phyloP scores from a whole-genome alignment of 2,888 invertebrate species.

The Panopea generosa region DNA sequence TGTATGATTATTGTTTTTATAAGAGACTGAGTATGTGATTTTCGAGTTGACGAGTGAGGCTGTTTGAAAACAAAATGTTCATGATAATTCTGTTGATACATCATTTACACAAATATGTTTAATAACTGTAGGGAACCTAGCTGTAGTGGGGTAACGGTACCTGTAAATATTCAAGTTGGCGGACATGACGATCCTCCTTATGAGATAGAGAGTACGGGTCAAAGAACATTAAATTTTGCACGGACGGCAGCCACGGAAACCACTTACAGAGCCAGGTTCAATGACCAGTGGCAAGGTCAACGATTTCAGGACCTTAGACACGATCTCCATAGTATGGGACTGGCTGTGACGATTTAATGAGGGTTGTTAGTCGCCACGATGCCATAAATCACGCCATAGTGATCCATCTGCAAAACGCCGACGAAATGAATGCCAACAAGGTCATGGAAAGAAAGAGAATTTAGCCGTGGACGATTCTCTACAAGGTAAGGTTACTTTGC shows the following conservation, averaged over 20 bases:
- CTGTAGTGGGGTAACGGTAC: too few relatives aligned
- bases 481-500: too few relatives aligned
- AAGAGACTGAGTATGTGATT: too few relatives aligned
- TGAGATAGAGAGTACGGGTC: constrained; percentile 7
- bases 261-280: constrained; percentile 14
- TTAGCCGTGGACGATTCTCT: constrained; percentile 10
- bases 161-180: too few relatives aligned
- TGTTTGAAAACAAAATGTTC: too few relatives aligned
- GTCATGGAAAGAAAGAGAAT: constrained; percentile 9
- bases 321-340: constrained; percentile 1
- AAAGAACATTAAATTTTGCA: background rate
- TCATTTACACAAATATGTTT: too few relatives aligned
- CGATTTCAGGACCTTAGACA: background rate
- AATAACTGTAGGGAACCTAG: too few relatives aligned
- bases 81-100: too few relatives aligned
- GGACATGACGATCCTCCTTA: constrained; percentile 9
- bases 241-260: background rate
- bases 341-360: constrained; percentile 8
- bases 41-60: too few relatives aligned
- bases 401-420: background rate
- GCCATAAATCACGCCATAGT: constrained; percentile 7
- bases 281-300: constrained; percentile 9
- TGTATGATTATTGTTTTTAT: too few relatives aligned
- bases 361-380: constrained; percentile 6
- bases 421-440: constrained; percentile 3